phyloP scores from a whole-genome alignment of 92 coral and sea anemone genomes.

The Porites cylindrica region DNA sequence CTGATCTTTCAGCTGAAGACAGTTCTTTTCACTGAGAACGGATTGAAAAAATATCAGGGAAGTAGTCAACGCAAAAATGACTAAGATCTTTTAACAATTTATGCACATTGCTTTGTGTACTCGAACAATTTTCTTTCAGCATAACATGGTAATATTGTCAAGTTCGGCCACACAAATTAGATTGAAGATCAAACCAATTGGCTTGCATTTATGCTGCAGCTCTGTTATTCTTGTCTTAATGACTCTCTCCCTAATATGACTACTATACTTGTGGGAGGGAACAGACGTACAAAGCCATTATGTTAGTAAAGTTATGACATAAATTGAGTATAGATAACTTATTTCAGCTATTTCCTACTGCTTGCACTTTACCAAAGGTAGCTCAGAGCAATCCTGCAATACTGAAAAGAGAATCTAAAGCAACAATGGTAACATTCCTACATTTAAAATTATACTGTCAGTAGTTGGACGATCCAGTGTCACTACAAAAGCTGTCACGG shows the following conservation, averaged over 20 bases:
- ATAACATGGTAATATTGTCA: too few relatives aligned
- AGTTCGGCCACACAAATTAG: too few relatives aligned
- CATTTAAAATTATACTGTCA: too few relatives aligned
- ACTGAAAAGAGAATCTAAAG: too few relatives aligned
- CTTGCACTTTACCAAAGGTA: background rate
- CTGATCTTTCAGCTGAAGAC: background rate
- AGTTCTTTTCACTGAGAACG: background rate
- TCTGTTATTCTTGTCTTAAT: background rate
- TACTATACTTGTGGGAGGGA: background rate
- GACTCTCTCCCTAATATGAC: background rate
- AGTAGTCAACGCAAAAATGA: background rate
- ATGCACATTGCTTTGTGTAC: too few relatives aligned
- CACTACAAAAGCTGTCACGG: too few relatives aligned
- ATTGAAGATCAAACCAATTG: background rate
- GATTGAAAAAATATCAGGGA: background rate
- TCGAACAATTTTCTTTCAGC: too few relatives aligned
- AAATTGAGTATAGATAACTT: background rate
- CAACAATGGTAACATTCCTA: too few relatives aligned
- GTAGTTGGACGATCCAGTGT: too few relatives aligned
- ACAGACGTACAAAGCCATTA: background rate
- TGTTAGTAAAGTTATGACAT: background rate
- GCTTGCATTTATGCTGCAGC: background rate
- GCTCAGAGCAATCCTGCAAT: too few relatives aligned
- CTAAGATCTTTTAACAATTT: background rate
- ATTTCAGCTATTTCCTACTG: background rate